Conservation (phyloP, 23 tunicate genomes). For the Halocynthia aurantium region DNA sequence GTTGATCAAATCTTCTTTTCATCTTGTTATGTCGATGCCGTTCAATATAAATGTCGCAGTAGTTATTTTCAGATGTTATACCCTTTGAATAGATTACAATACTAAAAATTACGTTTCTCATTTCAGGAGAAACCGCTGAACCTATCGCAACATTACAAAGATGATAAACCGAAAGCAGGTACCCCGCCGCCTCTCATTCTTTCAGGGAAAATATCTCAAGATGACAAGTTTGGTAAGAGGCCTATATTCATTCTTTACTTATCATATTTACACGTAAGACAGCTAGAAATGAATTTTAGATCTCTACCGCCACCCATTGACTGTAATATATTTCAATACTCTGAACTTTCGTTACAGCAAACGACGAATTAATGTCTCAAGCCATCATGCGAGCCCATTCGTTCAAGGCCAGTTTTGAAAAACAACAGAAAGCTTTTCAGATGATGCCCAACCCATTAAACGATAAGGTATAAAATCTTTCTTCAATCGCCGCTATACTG, state of each 20-base stretch:
- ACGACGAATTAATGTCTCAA: conserved; percentile 15
- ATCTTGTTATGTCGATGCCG: too few relatives aligned
- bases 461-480: conserved; percentile 7
- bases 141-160: conserved; percentile 12
- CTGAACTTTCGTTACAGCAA: background rate
- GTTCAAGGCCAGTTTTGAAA: background rate
- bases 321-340: background rate
- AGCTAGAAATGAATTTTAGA: too few relatives aligned
- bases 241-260: background rate
- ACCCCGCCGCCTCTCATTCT: background rate
- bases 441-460: conserved; percentile 14
- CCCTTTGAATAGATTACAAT: too few relatives aligned
- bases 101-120: background rate
- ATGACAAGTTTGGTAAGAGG: conserved; percentile 7
- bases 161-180: background rate
- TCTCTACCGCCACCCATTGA: too few relatives aligned
- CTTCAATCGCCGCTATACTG: too few relatives aligned
- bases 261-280: too few relatives aligned
- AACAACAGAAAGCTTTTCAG: background rate
- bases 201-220: conserved; percentile 3
- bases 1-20: too few relatives aligned
- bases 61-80: too few relatives aligned
- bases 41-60: too few relatives aligned
- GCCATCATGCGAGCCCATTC: conserved; percentile 11
- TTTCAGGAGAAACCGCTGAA: conserved; percentile 25